phyloP scores from a whole-genome alignment of 1,140 invertebrate genomes.

The Diachasmimorpha longicaudata region DNA sequence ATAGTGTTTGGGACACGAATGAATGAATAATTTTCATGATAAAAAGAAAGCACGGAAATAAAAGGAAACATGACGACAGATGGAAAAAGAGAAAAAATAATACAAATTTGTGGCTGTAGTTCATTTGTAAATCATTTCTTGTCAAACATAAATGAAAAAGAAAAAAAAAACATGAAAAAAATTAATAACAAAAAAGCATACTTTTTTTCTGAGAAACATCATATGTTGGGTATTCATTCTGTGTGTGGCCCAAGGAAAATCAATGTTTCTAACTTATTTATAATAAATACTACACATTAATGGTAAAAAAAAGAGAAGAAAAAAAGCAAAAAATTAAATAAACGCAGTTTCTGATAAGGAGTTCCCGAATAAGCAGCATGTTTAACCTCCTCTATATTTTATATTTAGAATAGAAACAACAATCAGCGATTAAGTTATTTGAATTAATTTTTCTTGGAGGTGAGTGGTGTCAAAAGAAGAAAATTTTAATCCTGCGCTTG shows the following conservation, averaged over 20 bases:
- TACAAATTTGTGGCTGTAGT: conserved; percentile 58
- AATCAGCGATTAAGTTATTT: no score
- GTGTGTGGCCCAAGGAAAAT: conserved; percentile 53
- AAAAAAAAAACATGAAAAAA: conserved; percentile 36
- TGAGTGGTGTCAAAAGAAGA: no score
- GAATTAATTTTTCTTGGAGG: no score
- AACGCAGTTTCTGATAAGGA: conserved; percentile 51
- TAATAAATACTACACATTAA: conserved; percentile 63
- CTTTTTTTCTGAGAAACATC: conserved; percentile 60
- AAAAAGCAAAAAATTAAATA: conserved; percentile 34
- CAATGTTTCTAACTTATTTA: conserved; percentile 64
- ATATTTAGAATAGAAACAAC: no score
- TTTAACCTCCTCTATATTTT: background rate
- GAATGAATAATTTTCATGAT: conserved; percentile 5
- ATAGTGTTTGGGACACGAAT: background rate
- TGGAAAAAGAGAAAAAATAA: conserved; percentile 21
- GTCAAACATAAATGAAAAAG: conserved; percentile 43
- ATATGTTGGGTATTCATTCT: conserved; percentile 56
- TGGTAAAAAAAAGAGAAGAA: conserved; percentile 47
- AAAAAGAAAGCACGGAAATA: conserved; percentile 14
- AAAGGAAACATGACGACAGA: conserved; percentile 11
- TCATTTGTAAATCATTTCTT: conserved; percentile 67
- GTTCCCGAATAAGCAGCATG: background rate
- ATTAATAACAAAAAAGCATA: conserved; percentile 49
- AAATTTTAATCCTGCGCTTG: no score